These are phyloP conservation scores for Psix sp. DNA, from an alignment of 1,140 invertebrate genomes.

Conservation along the genomic window DNA sequence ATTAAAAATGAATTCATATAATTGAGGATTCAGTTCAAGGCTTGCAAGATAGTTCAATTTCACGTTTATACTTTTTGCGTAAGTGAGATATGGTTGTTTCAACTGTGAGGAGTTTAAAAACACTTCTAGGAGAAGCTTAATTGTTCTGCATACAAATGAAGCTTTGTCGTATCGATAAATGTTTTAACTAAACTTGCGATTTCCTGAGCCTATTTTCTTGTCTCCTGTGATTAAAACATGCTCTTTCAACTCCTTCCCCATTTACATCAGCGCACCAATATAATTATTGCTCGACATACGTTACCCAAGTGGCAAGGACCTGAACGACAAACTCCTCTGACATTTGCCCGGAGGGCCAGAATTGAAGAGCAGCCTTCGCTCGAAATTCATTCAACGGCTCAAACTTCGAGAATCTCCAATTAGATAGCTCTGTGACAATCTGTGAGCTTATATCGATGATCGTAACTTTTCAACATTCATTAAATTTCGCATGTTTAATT, in stretches of 20 bases:
- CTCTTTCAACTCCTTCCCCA: conserved; percentile 57
- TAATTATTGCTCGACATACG: conserved; percentile 72
- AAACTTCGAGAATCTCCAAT: conserved; percentile 73
- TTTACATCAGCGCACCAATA: conserved; percentile 64
- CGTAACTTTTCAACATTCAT: conserved; percentile 59
- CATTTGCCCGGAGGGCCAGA: conserved; percentile 64
- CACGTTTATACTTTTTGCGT: conserved; percentile 6
- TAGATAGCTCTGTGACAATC: conserved; percentile 61
- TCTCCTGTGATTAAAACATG: conserved; percentile 74
- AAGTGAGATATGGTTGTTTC: conserved; percentile 26
- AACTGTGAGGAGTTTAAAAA: conserved; percentile 40
- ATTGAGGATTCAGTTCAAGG: too few species aligned
- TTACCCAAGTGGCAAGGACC: conserved; percentile 67
- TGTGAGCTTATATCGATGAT: conserved; percentile 59
- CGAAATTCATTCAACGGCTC: conserved; percentile 66
- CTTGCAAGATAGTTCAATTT: too few species aligned
- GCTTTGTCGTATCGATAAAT: conserved; percentile 70
- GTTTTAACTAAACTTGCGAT: conserved; percentile 68
- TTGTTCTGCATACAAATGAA: conserved; percentile 74
- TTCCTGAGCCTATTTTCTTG: conserved; percentile 67
- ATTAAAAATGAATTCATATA: too few species aligned
- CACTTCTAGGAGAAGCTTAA: conserved; percentile 64
- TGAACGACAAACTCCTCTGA: conserved; percentile 62
- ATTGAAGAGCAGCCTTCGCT: conserved; percentile 70
- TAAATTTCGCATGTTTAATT: conserved; percentile 51